These are phyloP conservation scores for Odobenus rosmarus DNA, from an alignment of 2,113 vertebrate species.

Conservation along the genomic window DNA sequence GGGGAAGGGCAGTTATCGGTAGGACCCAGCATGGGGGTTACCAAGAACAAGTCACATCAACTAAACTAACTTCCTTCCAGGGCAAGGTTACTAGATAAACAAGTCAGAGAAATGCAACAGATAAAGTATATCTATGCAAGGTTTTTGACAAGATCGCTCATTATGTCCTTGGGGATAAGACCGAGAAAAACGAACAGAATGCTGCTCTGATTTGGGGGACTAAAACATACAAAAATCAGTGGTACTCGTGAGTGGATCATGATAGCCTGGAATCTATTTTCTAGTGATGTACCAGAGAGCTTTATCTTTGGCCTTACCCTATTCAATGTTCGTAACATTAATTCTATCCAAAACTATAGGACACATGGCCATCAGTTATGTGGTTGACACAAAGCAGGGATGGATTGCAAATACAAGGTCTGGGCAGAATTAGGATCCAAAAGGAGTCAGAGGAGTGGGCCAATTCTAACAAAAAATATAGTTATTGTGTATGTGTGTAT, in stretches of 20 bases:
- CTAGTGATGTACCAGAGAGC: background rate
- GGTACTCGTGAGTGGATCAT: background rate
- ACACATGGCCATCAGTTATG: background rate
- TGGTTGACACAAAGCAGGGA: background rate
- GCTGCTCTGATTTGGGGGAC: background rate
- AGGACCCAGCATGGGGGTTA: background rate
- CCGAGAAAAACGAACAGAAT: conserved; percentile 31
- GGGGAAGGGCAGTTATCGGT: background rate
- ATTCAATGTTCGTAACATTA: background rate
- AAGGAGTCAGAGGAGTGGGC: background rate
- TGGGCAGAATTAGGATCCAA: background rate
- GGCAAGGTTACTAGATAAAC: background rate
- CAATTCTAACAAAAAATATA: conserved; percentile 29
- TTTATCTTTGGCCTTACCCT: conserved; percentile 19
- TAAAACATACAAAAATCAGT: conserved; percentile 39
- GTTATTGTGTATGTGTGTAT: background rate
- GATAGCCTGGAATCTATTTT: conserved; percentile 2
- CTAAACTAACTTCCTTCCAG: conserved; percentile 2
- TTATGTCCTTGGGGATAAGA: background rate
- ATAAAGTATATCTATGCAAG: background rate
- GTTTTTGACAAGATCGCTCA: conserved; percentile 9
- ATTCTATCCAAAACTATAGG: conserved; percentile 34
- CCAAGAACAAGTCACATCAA: background rate
- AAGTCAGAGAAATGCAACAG: conserved; percentile 27
- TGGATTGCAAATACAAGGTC: background rate